These are phyloP conservation scores for Adela reaumurella DNA, from an alignment of 2,888 invertebrate genomes.

Conservation along the genomic window DNA sequence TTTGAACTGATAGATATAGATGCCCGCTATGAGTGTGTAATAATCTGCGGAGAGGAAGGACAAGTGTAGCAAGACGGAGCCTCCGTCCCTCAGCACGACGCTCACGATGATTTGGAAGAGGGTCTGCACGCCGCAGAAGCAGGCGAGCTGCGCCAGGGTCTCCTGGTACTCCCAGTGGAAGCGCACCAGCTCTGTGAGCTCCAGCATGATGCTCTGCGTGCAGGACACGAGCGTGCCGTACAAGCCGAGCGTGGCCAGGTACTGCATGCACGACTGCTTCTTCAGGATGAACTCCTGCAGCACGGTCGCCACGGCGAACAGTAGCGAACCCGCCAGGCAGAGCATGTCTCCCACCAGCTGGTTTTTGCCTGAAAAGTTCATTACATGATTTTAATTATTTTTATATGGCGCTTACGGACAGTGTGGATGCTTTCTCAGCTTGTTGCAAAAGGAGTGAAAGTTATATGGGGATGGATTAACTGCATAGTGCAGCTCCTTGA, in stretches of 20 bases:
- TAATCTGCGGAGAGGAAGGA: conserved; percentile 81
- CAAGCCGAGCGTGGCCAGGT: conserved; percentile 76
- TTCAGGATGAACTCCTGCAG: conserved; percentile 80
- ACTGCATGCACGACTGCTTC: conserved; percentile 72
- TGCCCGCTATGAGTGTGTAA: conserved; percentile 77
- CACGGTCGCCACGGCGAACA: conserved; percentile 78
- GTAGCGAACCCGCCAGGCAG: conserved; percentile 70
- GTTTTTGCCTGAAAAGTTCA: conserved; percentile 59
- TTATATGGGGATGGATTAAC: too few species aligned
- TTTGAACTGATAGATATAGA: conserved; percentile 77
- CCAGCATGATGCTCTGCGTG: conserved; percentile 74
- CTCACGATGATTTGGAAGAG: conserved; percentile 74
- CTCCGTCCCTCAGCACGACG: conserved; percentile 70
- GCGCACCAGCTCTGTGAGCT: conserved; percentile 63
- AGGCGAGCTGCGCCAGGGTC: conserved; percentile 54
- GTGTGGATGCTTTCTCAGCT: too few species aligned
- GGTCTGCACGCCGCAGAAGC: conserved; percentile 70
- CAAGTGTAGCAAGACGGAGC: conserved; percentile 79
- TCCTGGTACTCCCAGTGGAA: conserved; percentile 65
- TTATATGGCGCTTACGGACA: too few species aligned
- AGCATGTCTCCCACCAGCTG: conserved; percentile 80
- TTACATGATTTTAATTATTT: too few species aligned
- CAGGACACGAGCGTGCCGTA: conserved; percentile 76
- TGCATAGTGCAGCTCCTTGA: too few species aligned
- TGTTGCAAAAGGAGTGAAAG: too few species aligned